Conservation (phyloP, 2,888 invertebrate genomes). For the Drosophila anceps region DNA sequence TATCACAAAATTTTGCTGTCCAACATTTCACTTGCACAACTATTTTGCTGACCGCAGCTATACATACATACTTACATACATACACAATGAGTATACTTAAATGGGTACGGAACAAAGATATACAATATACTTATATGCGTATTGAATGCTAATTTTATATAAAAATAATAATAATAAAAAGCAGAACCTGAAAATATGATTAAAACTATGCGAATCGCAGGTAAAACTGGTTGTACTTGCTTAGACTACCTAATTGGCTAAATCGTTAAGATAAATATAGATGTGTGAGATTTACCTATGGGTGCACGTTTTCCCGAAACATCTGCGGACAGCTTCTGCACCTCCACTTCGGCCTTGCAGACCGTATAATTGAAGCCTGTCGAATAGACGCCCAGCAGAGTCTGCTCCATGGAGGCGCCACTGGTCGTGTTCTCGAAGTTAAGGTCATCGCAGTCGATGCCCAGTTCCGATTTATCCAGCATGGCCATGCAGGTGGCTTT, state of each 20-base stretch:
- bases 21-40: too few relatives aligned
- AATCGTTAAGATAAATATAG: neutral
- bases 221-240: slow-evolving; percentile 53
- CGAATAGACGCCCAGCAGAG: slow-evolving; percentile 55
- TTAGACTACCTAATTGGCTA: slow-evolving; percentile 1
- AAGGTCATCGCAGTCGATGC: slow-evolving; percentile 82
- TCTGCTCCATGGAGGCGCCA: slow-evolving; percentile 60
- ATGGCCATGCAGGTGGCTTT: slow-evolving; percentile 80
- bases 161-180: slow-evolving; percentile 6
- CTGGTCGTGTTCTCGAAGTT: slow-evolving; percentile 76
- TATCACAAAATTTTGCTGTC: too few relatives aligned
- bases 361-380: slow-evolving; percentile 82
- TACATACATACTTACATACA: neutral
- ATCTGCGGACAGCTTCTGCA: slow-evolving; percentile 82
- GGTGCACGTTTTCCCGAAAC: slow-evolving; percentile 84
- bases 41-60: too few relatives aligned
- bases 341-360: slow-evolving; percentile 84
- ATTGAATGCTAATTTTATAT: slow-evolving; percentile 27
- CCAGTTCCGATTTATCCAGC: slow-evolving; percentile 81
- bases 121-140: neutral
- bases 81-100: neutral
- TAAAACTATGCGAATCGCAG: slow-evolving; percentile 34
- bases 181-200: slow-evolving; percentile 45
- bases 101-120: neutral
- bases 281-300: slow-evolving; percentile 73